A percentile compares a stretch with the other conserved stretches of the same genome.
phyloP scores from a whole-genome alignment of 2,113 vertebrate genomes.

The Pycnonotus jocosus region DNA sequence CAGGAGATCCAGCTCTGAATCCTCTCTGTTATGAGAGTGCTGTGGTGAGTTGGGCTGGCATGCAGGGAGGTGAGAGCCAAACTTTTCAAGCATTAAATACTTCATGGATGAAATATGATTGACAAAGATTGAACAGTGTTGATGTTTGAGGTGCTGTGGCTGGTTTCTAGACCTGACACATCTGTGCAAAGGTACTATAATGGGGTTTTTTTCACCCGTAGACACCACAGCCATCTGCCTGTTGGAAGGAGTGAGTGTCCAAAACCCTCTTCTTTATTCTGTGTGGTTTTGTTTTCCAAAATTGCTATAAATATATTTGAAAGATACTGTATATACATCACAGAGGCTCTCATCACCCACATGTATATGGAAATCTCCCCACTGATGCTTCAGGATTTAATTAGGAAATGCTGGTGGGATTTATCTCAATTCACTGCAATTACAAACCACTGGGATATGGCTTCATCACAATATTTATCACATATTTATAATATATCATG shows the following conservation, averaged over 20 bases:
- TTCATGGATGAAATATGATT: neutral
- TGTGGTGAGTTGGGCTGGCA: neutral
- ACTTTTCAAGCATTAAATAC: constrained; percentile 3
- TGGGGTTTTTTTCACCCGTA: neutral
- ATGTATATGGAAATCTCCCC: neutral
- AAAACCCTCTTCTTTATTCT: neutral
- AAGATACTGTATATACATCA: neutral
- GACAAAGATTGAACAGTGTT: neutral
- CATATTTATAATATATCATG: constrained; percentile 44
- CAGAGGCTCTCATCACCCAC: neutral
- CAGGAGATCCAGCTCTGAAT: constrained; percentile 6
- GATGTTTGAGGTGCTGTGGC: neutral
- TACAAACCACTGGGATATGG: constrained; percentile 30
- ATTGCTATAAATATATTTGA: neutral
- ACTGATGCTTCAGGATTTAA: neutral
- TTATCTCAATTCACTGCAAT: constrained; percentile 1
- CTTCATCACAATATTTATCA: constrained; percentile 46
- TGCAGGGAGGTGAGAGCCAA: constrained; percentile 5
- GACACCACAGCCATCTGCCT: neutral
- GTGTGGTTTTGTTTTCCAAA: neutral
- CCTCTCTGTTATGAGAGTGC: neutral
- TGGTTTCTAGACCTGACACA: neutral
- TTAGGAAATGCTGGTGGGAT: constrained; percentile 10
- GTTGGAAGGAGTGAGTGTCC: neutral
- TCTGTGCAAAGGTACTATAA: neutral